Evolutionary conservation across 2,113 vertebrate genomes (phyloP), one percentile per base, ranked within the genome.

Genomic region (Limanda limanda): DNA sequence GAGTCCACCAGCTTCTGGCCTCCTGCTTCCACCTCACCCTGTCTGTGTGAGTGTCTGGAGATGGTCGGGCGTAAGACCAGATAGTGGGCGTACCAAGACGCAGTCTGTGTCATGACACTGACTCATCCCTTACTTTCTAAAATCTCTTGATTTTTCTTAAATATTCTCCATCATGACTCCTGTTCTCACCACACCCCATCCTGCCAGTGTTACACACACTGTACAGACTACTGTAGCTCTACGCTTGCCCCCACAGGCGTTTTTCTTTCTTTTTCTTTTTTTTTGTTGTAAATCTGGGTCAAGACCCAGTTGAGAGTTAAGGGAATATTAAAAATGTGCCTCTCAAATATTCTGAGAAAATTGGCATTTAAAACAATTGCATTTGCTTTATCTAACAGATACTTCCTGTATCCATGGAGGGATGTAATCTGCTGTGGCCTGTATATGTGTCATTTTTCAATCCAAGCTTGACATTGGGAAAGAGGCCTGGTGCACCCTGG

Each of bases 51-150:
- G 31, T 31, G 31, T 82, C 73, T 62, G 37, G 37, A 51, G 11
- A 61, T 35, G 71, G 54, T 51, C 35, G 54, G 52, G 24, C 35
- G 58, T 61, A 48, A 18, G 45, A 35, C 7, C 9, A 21, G 54
- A 12, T 21, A 48, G 71, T 58, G 71, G 70, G 72, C 0, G 75
- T 68, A 56, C 57, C 55, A 35, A 82, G 62, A 84, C 78, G 37
- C 25, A 74, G 62, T 64, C 76, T 75, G 70, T 56, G 65, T 71
- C 25, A 79, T 81, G 84, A 87, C 60, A 66, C 76, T 81, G 88
- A 92, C 71, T 91, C 91, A 90, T 89, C 58, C 66, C 54, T 48
- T 1, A 70, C 62, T 68, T 76, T 83, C 61, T 24, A 83, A 82
- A 58, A 57, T 59, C 15, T 76, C 54, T 70, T 7, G 67, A 42